Conservation (phyloP, 2,888 invertebrate genomes). For the Pocota personata region DNA sequence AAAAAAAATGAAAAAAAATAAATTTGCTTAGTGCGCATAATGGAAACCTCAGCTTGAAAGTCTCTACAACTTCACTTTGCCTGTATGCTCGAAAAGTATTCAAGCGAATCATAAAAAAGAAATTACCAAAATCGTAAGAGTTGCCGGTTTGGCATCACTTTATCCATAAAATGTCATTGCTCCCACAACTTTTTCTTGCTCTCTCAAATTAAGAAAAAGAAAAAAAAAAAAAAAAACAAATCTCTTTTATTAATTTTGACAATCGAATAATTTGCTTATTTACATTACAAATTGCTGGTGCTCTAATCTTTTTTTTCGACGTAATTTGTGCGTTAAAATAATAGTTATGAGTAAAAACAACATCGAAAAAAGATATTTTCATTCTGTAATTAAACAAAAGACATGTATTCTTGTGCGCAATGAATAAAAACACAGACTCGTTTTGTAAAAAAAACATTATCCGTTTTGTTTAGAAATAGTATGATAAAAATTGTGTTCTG, state of each 20-base stretch:
- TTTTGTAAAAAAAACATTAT: not conserved
- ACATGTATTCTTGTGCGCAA: not conserved
- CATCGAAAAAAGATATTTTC: not conserved
- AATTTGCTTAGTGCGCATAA: no score
- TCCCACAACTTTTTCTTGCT: not conserved
- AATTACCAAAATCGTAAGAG: no score
- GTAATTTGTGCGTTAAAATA: not conserved
- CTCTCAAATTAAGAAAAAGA: not conserved
- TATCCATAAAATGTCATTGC: constrained; percentile 7
- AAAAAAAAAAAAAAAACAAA: not conserved
- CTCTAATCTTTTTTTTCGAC: not conserved
- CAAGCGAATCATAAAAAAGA: no score
- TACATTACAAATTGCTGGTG: constrained; percentile 1
- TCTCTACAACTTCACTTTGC: no score
- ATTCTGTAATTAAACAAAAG: not conserved
- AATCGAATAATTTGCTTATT: constrained; percentile 20
- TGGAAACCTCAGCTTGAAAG: no score
- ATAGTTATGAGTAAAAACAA: constrained; percentile 1
- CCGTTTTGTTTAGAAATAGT: constrained; percentile 20
- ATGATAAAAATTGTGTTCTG: not conserved
- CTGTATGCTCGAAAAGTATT: no score
- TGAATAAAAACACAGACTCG: not conserved
- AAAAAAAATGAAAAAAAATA: no score
- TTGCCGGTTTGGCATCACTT: constrained; percentile 29
- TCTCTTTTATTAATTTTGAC: constrained; percentile 16